Percentiles rank a stretch among this genome's conserved stretches.
These are phyloP conservation scores for Chelidonichthys spinosus DNA, from an alignment of 2,797 vertebrate genomes.

Conservation along the genomic window DNA sequence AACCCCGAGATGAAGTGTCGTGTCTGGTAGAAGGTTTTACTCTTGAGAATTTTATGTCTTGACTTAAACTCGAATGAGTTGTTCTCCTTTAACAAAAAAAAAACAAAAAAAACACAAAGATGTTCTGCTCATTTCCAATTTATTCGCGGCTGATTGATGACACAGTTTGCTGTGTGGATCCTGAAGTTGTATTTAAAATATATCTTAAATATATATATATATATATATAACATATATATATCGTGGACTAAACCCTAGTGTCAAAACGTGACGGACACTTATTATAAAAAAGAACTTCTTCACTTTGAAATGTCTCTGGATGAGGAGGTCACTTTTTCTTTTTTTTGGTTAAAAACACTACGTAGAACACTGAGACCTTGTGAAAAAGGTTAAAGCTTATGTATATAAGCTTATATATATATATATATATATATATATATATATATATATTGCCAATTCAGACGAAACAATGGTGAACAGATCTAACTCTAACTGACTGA, in stretches of 20 bases:
- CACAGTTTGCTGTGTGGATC: constrained; percentile 34
- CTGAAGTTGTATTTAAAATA: constrained; percentile 28
- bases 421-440: too few relatives aligned
- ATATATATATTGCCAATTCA: constrained; percentile 18
- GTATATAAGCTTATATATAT: too few relatives aligned
- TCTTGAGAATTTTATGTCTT: constrained; percentile 36
- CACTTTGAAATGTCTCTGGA: constrained; percentile 48
- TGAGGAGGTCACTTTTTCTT: constrained; percentile 53
- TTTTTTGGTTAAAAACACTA: constrained; percentile 45
- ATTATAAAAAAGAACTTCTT: constrained; percentile 32
- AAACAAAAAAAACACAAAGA: constrained; percentile 36
- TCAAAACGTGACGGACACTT: constrained; percentile 11
- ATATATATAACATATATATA: too few relatives aligned
- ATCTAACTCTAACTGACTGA: constrained; percentile 37
- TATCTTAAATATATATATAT: too few relatives aligned
- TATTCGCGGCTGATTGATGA: constrained; percentile 40
- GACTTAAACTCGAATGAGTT: constrained; percentile 48
- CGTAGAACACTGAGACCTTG: constrained; percentile 35
- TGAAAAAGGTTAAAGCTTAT: constrained; percentile 47
- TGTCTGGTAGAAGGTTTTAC: constrained; percentile 88
- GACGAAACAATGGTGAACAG: constrained; percentile 45
- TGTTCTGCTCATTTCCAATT: constrained; percentile 52
- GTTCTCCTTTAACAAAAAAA: constrained; percentile 33
- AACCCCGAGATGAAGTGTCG: constrained; percentile 90
- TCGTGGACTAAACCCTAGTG: constrained; percentile 26